These are phyloP conservation scores for Drosophila diplacantha DNA, from an alignment of 2,888 invertebrate genomes.

Conservation along the genomic window DNA sequence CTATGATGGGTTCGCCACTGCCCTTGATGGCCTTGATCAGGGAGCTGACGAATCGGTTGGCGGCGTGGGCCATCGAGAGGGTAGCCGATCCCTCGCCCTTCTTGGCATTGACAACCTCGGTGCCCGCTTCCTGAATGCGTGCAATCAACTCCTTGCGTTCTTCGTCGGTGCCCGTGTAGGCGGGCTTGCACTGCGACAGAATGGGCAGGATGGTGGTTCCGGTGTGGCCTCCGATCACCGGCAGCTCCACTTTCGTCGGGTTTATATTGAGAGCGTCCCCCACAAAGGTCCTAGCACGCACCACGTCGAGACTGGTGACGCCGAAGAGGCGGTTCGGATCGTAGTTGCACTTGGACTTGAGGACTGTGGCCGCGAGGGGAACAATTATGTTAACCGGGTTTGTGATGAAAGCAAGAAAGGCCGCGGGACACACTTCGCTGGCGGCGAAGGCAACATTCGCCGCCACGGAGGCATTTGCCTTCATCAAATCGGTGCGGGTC, in stretches of 20 bases:
- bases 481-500: slow-evolving; percentile 96
- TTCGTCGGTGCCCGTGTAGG: slow-evolving; percentile 85
- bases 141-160: slow-evolving; percentile 88
- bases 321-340: slow-evolving; percentile 95
- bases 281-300: slow-evolving; percentile 93
- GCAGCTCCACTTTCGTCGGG: slow-evolving; percentile 87
- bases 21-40: slow-evolving; percentile 86
- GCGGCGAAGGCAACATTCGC: slow-evolving; percentile 87
- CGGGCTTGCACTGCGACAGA: slow-evolving; percentile 91
- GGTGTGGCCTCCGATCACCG: slow-evolving; percentile 98
- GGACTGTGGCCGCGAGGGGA: slow-evolving; percentile 94
- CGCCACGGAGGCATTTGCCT: slow-evolving; percentile 95
- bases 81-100: slow-evolving; percentile 98
- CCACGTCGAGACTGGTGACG: slow-evolving; percentile 96
- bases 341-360: slow-evolving; percentile 85
- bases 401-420: slow-evolving; percentile 94
- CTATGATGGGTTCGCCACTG: slow-evolving; percentile 82
- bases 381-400: slow-evolving; percentile 98
- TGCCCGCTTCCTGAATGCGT: slow-evolving; percentile 97
- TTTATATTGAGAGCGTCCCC: slow-evolving; percentile 91
- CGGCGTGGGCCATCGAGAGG: slow-evolving; percentile 97
- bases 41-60: slow-evolving; percentile 90
- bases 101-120: slow-evolving; percentile 92
- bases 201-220: slow-evolving; percentile 97
- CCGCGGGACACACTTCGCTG: slow-evolving; percentile 90